Conservation (phyloP, 2,113 vertebrate genomes). For the Sturnus vulgaris region DNA sequence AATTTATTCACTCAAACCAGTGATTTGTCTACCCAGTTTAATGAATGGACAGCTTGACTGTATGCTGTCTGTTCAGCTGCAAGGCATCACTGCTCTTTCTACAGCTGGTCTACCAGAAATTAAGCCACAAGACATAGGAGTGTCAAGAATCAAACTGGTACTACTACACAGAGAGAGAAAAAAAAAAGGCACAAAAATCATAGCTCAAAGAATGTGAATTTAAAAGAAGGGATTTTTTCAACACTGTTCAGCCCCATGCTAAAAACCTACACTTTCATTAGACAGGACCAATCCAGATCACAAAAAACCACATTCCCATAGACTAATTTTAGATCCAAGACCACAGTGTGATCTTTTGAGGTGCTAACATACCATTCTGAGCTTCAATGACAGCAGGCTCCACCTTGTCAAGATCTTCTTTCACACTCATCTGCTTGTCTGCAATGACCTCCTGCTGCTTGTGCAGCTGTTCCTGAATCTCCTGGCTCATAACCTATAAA, state of each 20-base stretch:
- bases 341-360: not conserved
- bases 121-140: not conserved
- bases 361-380: slow-evolving; percentile 86
- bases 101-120: not conserved
- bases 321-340: not conserved
- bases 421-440: slow-evolving; percentile 94
- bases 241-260: not conserved
- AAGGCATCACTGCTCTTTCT: not conserved
- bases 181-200: not conserved
- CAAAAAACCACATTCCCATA: not conserved
- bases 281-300: not conserved
- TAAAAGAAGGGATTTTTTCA: not conserved
- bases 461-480: slow-evolving; percentile 95
- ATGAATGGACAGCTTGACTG: not conserved
- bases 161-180: not conserved
- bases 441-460: slow-evolving; percentile 96
- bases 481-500: slow-evolving; percentile 94
- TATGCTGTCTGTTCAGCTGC: not conserved
- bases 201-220: not conserved
- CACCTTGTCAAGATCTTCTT: slow-evolving; percentile 94
- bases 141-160: not conserved
- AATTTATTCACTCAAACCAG: not conserved
- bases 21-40: not conserved
- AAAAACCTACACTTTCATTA: not conserved
- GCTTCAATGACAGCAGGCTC: slow-evolving; percentile 97